Base-by-base conservation (phyloP, 2,113 vertebrate genomes). In the Anthoscopus minutus region DNA sequence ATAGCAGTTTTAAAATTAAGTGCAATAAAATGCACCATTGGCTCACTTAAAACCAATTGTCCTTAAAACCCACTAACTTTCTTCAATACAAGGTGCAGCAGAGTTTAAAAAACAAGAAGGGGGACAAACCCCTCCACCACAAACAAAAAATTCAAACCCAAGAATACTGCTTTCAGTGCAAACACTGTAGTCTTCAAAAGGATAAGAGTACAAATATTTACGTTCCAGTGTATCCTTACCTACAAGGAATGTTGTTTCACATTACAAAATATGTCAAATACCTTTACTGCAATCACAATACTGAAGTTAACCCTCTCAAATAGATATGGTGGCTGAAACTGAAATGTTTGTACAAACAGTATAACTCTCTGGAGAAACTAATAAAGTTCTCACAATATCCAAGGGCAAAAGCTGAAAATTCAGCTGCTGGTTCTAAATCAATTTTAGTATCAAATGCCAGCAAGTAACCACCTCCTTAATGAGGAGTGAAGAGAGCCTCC, bases 141-240 rank as follows among this genome's bases (percentile, higher is more conserved):
- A 80, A 88, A 79, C 10, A 65, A 76, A 86, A 94, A 88, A 60
- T 24, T 64, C 50, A 85, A 83, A 80, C 69, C 19, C 58, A 86
- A 86, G 92, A 95, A 83, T 73, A 94, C 70, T 80, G 79, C 77
- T 95, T 89, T 83, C 96, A 95, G 96, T 97, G 95, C 95, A 95
- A 97, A 95, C 94, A 94, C 50, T 66, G 86, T 94, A 91, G 88
- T 91, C 89, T 93, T 93, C 88, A 93, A 86, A 92, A 93, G 71
- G 74, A 74, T 94, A 72, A n/a, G 65, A 92, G 94, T 53, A 92
- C 91, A 95, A 95, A 97, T 90, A 96, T 92, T 95, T 94, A 96
- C 21, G 37, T 97, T 95, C 91, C 94, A 96, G 94, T 81, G 84
- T 96, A 91, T 95, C 86, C 83, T 80, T 93, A 95, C 93, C 73